Percentiles rank a stretch among this genome's conserved stretches.
These are phyloP conservation scores for Corythornis madagascariensis DNA, from an alignment of 2,113 vertebrate species.

Conservation along the genomic window DNA sequence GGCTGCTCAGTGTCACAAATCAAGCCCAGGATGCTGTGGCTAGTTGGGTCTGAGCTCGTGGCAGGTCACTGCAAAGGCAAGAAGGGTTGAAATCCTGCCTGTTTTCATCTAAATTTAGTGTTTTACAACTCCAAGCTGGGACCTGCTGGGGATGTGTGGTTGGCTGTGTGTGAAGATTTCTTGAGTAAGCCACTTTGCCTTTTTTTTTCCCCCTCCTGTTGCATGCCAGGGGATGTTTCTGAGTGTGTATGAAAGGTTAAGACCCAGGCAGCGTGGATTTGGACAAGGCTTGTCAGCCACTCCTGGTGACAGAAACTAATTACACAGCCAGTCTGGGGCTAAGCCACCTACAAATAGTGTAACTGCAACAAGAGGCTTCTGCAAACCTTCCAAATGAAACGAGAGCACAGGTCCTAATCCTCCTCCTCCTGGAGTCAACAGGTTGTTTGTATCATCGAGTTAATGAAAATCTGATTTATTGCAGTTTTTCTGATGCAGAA, in stretches of 20 bases:
- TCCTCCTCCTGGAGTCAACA: background rate
- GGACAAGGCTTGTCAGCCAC: background rate
- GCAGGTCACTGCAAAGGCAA: background rate
- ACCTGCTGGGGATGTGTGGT: background rate
- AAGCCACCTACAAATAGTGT: constrained; percentile 12
- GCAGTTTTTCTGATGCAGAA: background rate
- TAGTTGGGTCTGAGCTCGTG: background rate
- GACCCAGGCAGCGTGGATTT: background rate
- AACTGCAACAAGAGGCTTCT: background rate
- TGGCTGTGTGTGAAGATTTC: background rate
- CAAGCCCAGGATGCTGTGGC: background rate
- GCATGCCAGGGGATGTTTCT: background rate
- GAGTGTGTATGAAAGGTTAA: background rate
- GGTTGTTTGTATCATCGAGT: background rate
- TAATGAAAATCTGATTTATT: background rate
- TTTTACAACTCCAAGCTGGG: background rate
- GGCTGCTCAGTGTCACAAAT: background rate
- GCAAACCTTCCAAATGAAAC: constrained; percentile 42
- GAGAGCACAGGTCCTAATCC: background rate
- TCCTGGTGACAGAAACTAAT: constrained; percentile 26
- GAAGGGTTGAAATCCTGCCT: background rate
- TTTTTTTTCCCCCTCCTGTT: background rate
- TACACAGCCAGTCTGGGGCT: background rate
- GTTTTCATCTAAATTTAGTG: background rate
- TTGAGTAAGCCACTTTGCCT: background rate